phyloP scores from a whole-genome alignment of 1,140 invertebrate species.

The Eurosta solidaginis region DNA sequence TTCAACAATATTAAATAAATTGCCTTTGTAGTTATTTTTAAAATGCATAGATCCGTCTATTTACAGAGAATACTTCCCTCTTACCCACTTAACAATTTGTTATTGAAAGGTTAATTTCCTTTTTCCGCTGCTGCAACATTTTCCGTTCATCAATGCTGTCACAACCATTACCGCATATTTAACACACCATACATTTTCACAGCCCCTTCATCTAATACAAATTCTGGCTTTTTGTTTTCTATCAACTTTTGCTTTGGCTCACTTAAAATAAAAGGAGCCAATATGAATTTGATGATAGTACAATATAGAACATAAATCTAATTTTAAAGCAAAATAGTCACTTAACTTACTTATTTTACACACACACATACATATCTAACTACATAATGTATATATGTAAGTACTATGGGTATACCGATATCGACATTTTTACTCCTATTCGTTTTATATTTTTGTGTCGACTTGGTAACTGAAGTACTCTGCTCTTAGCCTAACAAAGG shows the following conservation, averaged over 20 bases:
- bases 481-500: background rate
- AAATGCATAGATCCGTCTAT: no score
- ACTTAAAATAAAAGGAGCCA: conserved; percentile 23
- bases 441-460: background rate
- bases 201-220: background rate
- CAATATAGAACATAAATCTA: conserved; percentile 32
- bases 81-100: no score
- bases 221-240: background rate
- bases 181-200: background rate
- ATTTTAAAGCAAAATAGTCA: conserved; percentile 29
- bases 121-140: background rate
- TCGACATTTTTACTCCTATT: background rate
- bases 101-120: background rate
- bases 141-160: background rate
- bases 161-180: conserved; percentile 15
- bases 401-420: background rate
- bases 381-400: background rate
- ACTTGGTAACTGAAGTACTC: conserved; percentile 3
- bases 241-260: background rate
- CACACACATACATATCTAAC: background rate
- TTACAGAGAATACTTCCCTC: no score
- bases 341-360: no score
- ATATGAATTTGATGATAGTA: conserved; percentile 24
- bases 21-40: no score
- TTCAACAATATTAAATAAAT: no score